These are phyloP conservation scores for Crocuta crocuta DNA, from an alignment of 2,113 vertebrate genomes.

Conservation along the genomic window DNA sequence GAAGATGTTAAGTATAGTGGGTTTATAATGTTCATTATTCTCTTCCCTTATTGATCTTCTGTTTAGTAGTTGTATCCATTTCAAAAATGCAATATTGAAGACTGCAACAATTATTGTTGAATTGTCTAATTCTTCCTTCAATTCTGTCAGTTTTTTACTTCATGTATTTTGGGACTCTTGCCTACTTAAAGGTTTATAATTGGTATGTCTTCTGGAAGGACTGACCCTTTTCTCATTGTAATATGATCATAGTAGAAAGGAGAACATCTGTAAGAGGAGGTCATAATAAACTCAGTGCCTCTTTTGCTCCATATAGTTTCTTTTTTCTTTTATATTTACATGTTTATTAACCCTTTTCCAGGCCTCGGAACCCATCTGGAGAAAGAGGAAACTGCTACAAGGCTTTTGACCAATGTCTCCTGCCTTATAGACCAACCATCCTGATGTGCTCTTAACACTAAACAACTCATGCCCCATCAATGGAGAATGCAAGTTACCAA, in stretches of 20 bases:
- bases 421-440: neutral
- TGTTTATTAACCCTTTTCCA: neutral
- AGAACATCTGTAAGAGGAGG: neutral
- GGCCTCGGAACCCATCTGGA: neutral
- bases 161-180: neutral
- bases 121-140: neutral
- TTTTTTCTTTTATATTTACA: neutral
- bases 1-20: neutral
- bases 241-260: neutral
- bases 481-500: neutral
- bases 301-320: neutral
- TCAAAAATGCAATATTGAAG: neutral
- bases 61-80: neutral
- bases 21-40: neutral
- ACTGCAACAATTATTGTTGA: neutral
- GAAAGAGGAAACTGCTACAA: neutral
- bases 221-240: neutral
- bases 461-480: neutral
- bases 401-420: neutral
- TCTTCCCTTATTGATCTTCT: neutral
- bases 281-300: neutral
- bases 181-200: neutral
- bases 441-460: neutral
- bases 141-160: neutral
- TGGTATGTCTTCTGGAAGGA: neutral